phyloP scores from a whole-genome alignment of 37 sponge, comb jelly and placozoan species.

The Aphrocallistes beatrix region DNA sequence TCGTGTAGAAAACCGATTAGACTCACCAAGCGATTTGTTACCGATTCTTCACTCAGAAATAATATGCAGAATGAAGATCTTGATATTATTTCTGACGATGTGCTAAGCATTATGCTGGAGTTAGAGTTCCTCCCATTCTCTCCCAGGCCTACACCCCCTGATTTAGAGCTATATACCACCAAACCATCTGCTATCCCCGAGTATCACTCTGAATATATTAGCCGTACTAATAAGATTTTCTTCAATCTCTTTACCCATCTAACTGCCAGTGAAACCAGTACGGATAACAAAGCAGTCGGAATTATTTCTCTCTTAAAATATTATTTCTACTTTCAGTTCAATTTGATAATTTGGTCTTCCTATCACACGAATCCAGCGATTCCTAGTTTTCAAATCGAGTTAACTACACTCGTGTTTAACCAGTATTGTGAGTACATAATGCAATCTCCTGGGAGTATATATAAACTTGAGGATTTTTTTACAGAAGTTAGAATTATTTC shows the following conservation, averaged over 20 bases:
- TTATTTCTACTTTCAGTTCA: neutral
- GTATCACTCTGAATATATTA: neutral
- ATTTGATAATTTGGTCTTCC: neutral
- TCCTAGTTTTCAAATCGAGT: neutral
- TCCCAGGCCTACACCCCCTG: neutral
- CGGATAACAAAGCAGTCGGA: neutral
- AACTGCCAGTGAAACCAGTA: neutral
- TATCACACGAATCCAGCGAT: neutral
- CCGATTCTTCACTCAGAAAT: neutral
- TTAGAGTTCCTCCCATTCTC: neutral
- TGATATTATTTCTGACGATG: neutral
- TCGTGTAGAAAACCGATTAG: neutral
- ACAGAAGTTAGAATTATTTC: neutral
- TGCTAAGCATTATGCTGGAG: neutral
- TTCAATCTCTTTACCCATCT: neutral
- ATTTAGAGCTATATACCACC: neutral
- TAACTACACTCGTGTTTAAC: neutral
- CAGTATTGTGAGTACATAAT: neutral
- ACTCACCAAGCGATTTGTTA: neutral
- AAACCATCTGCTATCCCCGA: neutral
- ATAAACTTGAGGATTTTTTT: neutral
- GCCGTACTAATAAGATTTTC: neutral
- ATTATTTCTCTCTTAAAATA: neutral
- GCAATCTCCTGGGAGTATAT: neutral
- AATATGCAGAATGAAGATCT: neutral